Percentiles rank a stretch among this genome's conserved stretches.
phyloP scores from a whole-genome alignment of 2,113 vertebrate species.

The Tylochromis polylepis region DNA sequence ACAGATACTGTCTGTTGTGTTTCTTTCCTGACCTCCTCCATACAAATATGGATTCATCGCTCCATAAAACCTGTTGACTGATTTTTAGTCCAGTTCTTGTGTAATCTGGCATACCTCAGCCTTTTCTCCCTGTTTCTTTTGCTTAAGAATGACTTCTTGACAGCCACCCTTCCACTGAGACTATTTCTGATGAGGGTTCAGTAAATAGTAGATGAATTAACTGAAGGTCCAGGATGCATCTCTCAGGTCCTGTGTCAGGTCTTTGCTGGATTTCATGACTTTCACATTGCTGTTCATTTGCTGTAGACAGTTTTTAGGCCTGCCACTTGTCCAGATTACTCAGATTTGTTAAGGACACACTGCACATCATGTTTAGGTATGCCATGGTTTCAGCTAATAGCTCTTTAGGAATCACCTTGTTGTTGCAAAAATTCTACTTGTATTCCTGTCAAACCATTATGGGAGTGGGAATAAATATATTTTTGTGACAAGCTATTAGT shows the following conservation, averaged over 20 bases:
- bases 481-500: not conserved
- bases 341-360: accelerated
- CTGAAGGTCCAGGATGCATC: accelerated
- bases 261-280: not conserved
- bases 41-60: too few relatives aligned
- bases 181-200: not conserved
- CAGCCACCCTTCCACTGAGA: accelerated
- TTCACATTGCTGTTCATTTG: too few relatives aligned
- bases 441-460: not conserved
- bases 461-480: not conserved
- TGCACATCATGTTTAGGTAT: not conserved
- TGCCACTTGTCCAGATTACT: accelerated
- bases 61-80: too few relatives aligned
- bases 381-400: not conserved
- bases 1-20: not conserved
- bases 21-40: too few relatives aligned
- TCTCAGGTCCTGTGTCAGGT: not conserved
- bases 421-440: not conserved
- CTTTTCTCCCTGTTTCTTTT: not conserved
- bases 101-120: not conserved
- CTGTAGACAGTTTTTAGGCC: not conserved
- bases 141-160: not conserved
- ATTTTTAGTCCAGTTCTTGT: not conserved
- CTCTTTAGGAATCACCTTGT: not conserved
- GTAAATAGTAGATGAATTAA: not conserved